Conservation (phyloP, 2,113 vertebrate genomes). For the Noturus placidus region DNA sequence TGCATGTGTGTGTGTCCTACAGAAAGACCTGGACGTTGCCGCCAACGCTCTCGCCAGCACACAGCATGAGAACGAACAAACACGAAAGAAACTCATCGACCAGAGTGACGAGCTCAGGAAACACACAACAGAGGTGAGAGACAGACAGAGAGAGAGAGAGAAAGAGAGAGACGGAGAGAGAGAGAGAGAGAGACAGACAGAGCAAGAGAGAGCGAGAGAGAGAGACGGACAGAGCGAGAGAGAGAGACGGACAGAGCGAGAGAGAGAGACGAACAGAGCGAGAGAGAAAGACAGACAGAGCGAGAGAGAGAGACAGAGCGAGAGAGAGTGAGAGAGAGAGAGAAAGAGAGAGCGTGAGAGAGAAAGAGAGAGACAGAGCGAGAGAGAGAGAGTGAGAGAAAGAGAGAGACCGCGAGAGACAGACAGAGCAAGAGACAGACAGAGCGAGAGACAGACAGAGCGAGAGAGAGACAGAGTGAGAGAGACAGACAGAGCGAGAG, state of each 20-base stretch:
- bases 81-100: slow-evolving; percentile 88
- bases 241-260: neutral
- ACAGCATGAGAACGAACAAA: slow-evolving; percentile 92
- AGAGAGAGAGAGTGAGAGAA: too few relatives aligned
- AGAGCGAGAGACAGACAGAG: too few relatives aligned
- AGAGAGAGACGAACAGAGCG: neutral
- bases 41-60: slow-evolving; percentile 86
- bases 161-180: neutral
- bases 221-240: neutral
- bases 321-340: too few relatives aligned
- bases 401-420: neutral
- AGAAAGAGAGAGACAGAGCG: neutral
- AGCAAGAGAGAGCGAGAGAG: neutral
- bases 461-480: slow-evolving; percentile 57
- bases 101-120: slow-evolving; percentile 92
- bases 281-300: neutral
- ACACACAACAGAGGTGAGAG: slow-evolving; percentile 88
- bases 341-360: too few relatives aligned
- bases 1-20: slow-evolving; percentile 47
- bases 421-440: neutral
- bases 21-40: slow-evolving; percentile 88
- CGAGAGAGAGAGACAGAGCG: neutral
- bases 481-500: too few relatives aligned
- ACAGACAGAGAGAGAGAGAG: neutral
- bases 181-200: neutral